Percentiles rank a stretch among this genome's conserved stretches.
These are phyloP conservation scores for Bufotes viridis DNA, from an alignment of 2,797 vertebrate genomes.

Conservation along the genomic window DNA sequence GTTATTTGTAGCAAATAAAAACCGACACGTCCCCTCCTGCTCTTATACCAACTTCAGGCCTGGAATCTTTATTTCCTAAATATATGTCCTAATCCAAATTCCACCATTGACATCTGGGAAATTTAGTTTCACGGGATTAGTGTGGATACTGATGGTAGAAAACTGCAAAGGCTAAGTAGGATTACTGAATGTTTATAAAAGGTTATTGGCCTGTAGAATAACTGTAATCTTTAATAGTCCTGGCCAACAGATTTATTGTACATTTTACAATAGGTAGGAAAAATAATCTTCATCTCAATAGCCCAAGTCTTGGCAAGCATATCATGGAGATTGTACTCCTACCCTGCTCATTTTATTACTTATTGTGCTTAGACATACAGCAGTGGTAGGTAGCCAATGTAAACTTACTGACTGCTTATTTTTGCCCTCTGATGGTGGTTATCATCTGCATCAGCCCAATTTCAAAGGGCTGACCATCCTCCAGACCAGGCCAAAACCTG, in stretches of 20 bases:
- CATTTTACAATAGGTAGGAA: constrained; percentile 5
- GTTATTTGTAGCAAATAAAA: constrained; percentile 52
- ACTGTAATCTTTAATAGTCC: constrained; percentile 22
- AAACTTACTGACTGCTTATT: not conserved
- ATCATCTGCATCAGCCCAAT: not conserved
- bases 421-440: not conserved
- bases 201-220: constrained; percentile 2
- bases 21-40: not conserved
- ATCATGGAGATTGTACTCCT: not conserved
- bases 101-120: not conserved
- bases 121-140: constrained; percentile 14
- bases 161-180: constrained; percentile 10
- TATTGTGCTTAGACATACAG: not conserved
- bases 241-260: not conserved
- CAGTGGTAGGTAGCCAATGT: not conserved
- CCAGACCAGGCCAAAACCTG: not conserved
- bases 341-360: not conserved
- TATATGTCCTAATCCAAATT: not conserved
- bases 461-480: not conserved
- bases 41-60: constrained; percentile 6
- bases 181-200: constrained; percentile 26
- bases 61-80: constrained; percentile 19
- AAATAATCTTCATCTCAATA: not conserved
- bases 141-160: constrained; percentile 19
- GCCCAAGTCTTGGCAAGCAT: not conserved